Conservation (phyloP, 2,888 invertebrate genomes). For the Mesoligia furuncula region DNA sequence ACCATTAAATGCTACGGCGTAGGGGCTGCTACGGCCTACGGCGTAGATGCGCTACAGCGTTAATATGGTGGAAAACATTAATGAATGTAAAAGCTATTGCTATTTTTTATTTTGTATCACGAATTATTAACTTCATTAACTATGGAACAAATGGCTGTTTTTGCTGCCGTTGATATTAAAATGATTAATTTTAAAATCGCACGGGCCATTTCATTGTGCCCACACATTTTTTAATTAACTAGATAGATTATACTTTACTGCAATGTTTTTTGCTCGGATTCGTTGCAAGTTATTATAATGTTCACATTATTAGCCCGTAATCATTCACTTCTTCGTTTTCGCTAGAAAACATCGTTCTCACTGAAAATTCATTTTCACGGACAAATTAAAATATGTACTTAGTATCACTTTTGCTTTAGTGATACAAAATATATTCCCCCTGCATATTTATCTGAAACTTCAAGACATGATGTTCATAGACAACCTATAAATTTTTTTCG, state of each 20-base stretch:
- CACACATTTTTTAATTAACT: conserved; percentile 39
- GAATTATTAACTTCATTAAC: not conserved
- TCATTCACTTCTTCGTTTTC: not conserved
- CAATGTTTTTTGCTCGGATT: not conserved
- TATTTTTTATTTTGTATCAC: not conserved
- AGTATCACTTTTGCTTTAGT: not conserved
- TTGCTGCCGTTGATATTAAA: conserved; percentile 15
- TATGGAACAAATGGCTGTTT: conserved; percentile 1
- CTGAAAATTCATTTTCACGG: not conserved
- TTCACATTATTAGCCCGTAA: not conserved
- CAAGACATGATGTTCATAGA: not conserved
- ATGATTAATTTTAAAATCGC: conserved; percentile 22
- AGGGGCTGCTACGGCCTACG: conserved; percentile 24
- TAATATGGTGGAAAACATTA: not conserved
- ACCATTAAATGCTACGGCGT: conserved; percentile 34
- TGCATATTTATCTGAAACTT: not conserved
- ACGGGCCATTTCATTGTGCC: not conserved
- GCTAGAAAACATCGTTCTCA: not conserved
- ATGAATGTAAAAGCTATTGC: conserved; percentile 11
- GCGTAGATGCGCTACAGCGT: conserved; percentile 18
- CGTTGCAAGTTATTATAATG: not conserved
- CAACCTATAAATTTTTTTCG: not conserved
- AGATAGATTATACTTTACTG: not conserved
- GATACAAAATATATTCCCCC: too few relatives aligned
- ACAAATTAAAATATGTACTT: not conserved